phyloP scores from a whole-genome alignment of 2,113 vertebrate species.

The Laticauda laticaudata region DNA sequence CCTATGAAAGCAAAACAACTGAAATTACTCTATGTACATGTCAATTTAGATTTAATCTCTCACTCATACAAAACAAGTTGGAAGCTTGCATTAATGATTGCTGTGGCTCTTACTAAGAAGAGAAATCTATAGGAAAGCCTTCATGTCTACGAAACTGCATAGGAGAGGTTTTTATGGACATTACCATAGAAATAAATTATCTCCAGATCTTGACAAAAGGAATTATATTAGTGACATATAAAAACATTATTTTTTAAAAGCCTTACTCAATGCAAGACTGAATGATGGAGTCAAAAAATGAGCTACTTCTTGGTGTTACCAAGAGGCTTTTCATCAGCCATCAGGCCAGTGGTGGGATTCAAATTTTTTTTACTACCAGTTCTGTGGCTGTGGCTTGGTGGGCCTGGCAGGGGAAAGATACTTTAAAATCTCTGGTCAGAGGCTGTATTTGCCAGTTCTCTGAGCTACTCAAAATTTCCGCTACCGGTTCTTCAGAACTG shows the following conservation, averaged over 20 bases:
- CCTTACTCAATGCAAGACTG: slow-evolving; percentile 47
- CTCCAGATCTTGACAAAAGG: slow-evolving; percentile 61
- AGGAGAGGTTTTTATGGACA: slow-evolving; percentile 53
- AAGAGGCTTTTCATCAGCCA: slow-evolving; percentile 70
- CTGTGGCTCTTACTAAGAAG: slow-evolving; percentile 59
- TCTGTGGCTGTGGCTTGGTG: too few species aligned
- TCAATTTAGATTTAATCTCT: slow-evolving; percentile 59
- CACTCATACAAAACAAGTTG: slow-evolving; percentile 50
- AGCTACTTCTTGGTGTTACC: slow-evolving; percentile 66
- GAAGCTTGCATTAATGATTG: slow-evolving; percentile 56
- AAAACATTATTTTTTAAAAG: slow-evolving; percentile 56
- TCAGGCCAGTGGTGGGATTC: slow-evolving; percentile 22
- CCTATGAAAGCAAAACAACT: slow-evolving; percentile 22
- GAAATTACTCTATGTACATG: slow-evolving; percentile 47
- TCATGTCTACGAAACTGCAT: slow-evolving; percentile 57
- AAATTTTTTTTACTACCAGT: too few species aligned
- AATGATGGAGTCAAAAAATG: slow-evolving; percentile 65
- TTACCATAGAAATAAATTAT: slow-evolving; percentile 54
- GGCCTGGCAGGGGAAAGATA: too few species aligned
- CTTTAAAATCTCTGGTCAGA: too few species aligned
- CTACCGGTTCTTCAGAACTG: too few species aligned
- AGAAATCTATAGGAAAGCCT: slow-evolving; percentile 39
- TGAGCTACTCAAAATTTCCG: too few species aligned
- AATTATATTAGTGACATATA: slow-evolving; percentile 43
- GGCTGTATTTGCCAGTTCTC: too few species aligned